Conservation (phyloP, 1,140 invertebrate species). For the Habropoda laboriosa region DNA sequence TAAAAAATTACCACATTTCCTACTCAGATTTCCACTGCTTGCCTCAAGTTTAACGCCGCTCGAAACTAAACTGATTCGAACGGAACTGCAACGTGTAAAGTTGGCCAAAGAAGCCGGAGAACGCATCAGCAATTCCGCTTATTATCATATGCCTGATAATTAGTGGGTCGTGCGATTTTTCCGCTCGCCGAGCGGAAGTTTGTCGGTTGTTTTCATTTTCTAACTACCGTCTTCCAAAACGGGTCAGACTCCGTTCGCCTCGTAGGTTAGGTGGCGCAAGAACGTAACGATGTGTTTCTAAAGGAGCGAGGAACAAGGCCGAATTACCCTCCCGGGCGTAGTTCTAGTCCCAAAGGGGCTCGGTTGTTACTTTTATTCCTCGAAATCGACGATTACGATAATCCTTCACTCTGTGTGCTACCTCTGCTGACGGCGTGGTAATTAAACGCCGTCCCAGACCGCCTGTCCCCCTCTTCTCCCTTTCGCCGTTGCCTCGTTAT, state of each 20-base stretch:
- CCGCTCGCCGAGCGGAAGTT: constrained; percentile 12
- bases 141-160: not conserved
- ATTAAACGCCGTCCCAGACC: constrained; percentile 44
- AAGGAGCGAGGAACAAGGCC: constrained; percentile 20
- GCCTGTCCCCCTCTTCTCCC: too few relatives aligned
- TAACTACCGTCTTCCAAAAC: not conserved
- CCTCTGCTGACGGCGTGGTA: constrained; percentile 52
- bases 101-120: not conserved
- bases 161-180: not conserved
- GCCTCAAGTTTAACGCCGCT: too few relatives aligned
- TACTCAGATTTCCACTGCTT: too few relatives aligned
- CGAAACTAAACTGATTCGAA: too few relatives aligned
- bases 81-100: too few relatives aligned
- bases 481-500: too few relatives aligned
- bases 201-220: constrained; percentile 2
- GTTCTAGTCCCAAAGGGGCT: not conserved
- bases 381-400: constrained; percentile 56
- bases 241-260: not conserved
- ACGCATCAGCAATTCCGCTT: not conserved
- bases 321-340: constrained; percentile 41
- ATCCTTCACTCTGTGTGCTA: constrained; percentile 32
- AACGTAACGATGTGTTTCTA: constrained; percentile 37
- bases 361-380: not conserved
- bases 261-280: too few relatives aligned
- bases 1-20: too few relatives aligned